These are phyloP conservation scores for Chirona hameri DNA, from an alignment of 2,888 invertebrate genomes.

Conservation along the genomic window DNA sequence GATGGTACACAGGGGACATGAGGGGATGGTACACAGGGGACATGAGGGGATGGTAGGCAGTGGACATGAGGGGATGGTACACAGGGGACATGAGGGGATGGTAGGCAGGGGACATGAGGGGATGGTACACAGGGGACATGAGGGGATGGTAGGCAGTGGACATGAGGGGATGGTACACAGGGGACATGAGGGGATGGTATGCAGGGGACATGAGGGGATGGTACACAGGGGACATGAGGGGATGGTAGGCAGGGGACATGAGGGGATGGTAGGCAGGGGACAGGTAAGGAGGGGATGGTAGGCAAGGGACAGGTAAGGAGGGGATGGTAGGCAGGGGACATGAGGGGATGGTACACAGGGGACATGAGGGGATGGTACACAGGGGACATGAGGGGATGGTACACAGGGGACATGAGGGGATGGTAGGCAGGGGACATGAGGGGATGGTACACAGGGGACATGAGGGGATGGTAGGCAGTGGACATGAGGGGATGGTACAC, in stretches of 20 bases:
- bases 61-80: no score
- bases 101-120: background rate
- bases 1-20: background rate
- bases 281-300: background rate
- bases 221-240: no score
- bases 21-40: background rate
- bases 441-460: no score
- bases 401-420: background rate
- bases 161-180: background rate
- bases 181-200: background rate
- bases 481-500: background rate
- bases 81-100: background rate
- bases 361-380: no score
- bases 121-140: no score
- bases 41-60: no score
- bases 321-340: background rate
- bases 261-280: background rate
- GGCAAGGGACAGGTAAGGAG: background rate
- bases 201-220: no score
- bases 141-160: background rate
- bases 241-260: background rate
- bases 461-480: background rate
- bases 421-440: background rate
- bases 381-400: no score
- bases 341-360: background rate